Conservation (phyloP, 1,140 invertebrate species). For the Panagrolaimus sp. region DNA sequence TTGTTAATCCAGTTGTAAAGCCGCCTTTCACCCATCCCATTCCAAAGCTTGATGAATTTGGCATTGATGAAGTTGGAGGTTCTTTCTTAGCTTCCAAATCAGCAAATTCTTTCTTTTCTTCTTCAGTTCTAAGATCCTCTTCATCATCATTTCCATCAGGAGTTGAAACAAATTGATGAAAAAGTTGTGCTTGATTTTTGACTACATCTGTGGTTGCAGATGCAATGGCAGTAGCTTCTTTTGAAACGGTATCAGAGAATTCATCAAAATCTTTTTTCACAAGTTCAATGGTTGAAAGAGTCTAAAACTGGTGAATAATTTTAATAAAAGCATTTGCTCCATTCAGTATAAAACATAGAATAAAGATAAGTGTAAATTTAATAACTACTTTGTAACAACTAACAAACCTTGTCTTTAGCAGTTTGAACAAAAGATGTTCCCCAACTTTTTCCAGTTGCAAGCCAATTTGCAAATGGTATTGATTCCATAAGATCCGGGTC, state of each 20-base stretch:
- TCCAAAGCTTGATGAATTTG: slow-evolving; percentile 18
- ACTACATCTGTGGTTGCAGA: slow-evolving; percentile 34
- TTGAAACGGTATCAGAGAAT: slow-evolving; percentile 46
- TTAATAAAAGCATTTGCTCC: no score
- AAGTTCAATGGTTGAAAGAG: slow-evolving; percentile 43
- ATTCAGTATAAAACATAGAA: no score
- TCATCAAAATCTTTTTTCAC: slow-evolving; percentile 54
- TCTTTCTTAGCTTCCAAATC: slow-evolving; percentile 12
- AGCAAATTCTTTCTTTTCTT: slow-evolving; percentile 24
- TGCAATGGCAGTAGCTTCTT: slow-evolving; percentile 47
- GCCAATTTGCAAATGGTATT: slow-evolving; percentile 5
- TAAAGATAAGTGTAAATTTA: neutral
- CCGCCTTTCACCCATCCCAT: slow-evolving; percentile 21
- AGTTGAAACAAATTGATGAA: slow-evolving; percentile 44
- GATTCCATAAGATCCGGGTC: neutral
- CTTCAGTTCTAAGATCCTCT: slow-evolving; percentile 20
- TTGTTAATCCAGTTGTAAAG: slow-evolving; percentile 41
- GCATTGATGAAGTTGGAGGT: neutral
- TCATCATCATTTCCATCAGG: slow-evolving; percentile 29
- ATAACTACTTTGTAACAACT: neutral
- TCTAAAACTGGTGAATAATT: slow-evolving; percentile 33
- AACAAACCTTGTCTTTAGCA: neutral
- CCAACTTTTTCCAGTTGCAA: neutral
- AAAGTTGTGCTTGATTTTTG: slow-evolving; percentile 44
- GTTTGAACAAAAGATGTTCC: slow-evolving; percentile 13